Base-by-base conservation (phyloP, 2,113 vertebrate species). In the Brevimyrus niger region DNA sequence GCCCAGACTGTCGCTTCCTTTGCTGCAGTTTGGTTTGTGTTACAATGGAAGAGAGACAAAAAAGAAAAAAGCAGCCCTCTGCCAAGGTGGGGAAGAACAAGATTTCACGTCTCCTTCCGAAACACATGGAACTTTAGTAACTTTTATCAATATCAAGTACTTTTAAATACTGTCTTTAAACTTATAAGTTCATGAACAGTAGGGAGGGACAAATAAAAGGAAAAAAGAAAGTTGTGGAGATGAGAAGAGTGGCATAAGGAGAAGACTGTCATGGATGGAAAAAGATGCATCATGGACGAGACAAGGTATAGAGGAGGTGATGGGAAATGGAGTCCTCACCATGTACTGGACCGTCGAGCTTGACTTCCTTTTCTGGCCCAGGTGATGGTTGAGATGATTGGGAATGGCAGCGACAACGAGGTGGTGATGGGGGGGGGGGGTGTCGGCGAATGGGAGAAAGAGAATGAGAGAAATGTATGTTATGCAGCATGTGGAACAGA, bases 301-400 rank as follows among this genome's bases (percentile, higher is more conserved):
- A 87, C 21, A 17, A 53, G 4, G 23, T 31, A 15, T 7, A 31
- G 46, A 48, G 44, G n/a, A 73, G 61, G 48, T 35, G 31, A 88
- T 61, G 86, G 65, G 55, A 89, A 91, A 92, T 87, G 85, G 90
- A 80, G 86, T 91, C 91, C 92, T 93, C 92, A 93, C 92, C 93
- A 93, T 92, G 87, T 91, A 93, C 90, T 94, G 93, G 91, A 93
- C 89, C 17, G 92, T 92, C 27, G 92, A 92, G 92, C 93, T 94
- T 84, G 92, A 94, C 88, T 93, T 94, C 93, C 93, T 87, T 92
- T 93, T 94, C 93, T 94, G 91, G 47, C 42, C 47, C 84, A 42
- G 84, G 84, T 83, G 19, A 86, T 17, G 90, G 61, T 35, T 38
- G 89, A 44, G 80, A 35, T 55, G 80, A 51, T 73, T 69, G 84